Evolutionary conservation across 92 coral and sea anemone genomes (phyloP).

Genomic region (Epizoanthus fatuus): DNA sequence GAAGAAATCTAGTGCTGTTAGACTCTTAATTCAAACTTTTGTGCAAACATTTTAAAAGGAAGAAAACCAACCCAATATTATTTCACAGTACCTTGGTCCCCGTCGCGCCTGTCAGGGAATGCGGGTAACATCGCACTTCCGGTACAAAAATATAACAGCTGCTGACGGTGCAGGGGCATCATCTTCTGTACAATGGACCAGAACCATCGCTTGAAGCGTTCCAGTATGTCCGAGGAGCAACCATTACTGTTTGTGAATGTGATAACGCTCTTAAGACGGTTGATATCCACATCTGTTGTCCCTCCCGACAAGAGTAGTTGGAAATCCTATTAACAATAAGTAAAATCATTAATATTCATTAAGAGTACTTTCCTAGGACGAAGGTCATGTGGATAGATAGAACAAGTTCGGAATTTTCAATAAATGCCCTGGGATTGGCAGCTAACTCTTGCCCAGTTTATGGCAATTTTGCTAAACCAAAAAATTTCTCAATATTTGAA

Average conservation of each 20-base stretch:
- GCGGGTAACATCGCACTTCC: conserved; percentile 95
- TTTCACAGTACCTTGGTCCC: conserved; percentile 81
- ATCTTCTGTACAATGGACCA: conserved; percentile 96
- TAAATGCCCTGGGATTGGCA: too few relatives aligned
- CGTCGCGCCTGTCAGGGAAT: conserved; percentile 88
- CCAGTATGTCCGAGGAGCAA: conserved; percentile 88
- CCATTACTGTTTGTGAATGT: conserved; percentile 94
- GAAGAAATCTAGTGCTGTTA: not conserved
- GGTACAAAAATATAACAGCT: conserved; percentile 89
- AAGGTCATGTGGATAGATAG: too few relatives aligned
- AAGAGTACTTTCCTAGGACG: too few relatives aligned
- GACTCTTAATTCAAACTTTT: too few relatives aligned
- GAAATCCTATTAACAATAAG: conserved; percentile 67
- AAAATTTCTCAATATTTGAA: too few relatives aligned
- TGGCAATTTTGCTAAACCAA: too few relatives aligned
- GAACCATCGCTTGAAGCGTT: conserved; percentile 94
- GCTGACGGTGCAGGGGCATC: conserved; percentile 94
- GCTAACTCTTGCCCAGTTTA: too few relatives aligned
- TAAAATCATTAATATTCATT: too few relatives aligned
- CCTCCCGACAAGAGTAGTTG: conserved; percentile 92
- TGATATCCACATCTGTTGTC: conserved; percentile 90
- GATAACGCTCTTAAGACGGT: conserved; percentile 84
- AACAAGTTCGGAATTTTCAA: too few relatives aligned
- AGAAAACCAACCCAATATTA: not conserved
- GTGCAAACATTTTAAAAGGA: too few relatives aligned